phyloP scores from a whole-genome alignment of 2,797 vertebrate species.

The Iguana delicatissima region DNA sequence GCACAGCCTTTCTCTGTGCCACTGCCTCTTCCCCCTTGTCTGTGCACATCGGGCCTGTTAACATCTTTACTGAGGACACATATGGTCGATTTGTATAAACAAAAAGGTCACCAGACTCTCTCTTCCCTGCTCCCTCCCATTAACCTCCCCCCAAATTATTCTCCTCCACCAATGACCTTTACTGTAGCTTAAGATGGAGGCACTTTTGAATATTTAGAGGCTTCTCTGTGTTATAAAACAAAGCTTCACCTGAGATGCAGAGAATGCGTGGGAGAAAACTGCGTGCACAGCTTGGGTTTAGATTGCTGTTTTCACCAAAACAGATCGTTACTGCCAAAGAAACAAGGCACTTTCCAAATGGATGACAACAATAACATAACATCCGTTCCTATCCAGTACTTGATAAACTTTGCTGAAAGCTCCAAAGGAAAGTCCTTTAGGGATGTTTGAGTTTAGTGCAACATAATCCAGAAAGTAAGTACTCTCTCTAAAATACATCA shows the following conservation, averaged over 20 bases:
- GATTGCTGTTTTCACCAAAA: constrained; percentile 31
- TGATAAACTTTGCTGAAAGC: not conserved
- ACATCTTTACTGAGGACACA: constrained; percentile 27
- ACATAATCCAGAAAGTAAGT: not conserved
- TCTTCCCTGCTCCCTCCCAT: not conserved
- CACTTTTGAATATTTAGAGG: constrained; percentile 47
- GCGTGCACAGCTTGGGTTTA: constrained; percentile 11
- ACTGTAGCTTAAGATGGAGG: constrained; percentile 47
- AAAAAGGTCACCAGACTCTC: constrained; percentile 20
- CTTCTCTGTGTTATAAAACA: constrained; percentile 5
- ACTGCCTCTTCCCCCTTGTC: not conserved
- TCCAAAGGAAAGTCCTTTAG: not conserved
- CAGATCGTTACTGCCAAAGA: constrained; percentile 19
- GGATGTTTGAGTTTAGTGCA: not conserved
- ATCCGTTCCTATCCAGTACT: constrained; percentile 6
- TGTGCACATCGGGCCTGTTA: not conserved
- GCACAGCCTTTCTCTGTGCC: not conserved
- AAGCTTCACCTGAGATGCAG: constrained; percentile 18
- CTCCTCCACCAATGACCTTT: constrained; percentile 37
- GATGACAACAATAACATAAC: constrained; percentile 14
- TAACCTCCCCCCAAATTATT: not conserved
- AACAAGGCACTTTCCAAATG: constrained; percentile 22
- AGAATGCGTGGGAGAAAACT: constrained; percentile 31
- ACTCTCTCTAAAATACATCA: constrained; percentile 36
- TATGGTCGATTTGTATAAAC: constrained; percentile 22